These are phyloP conservation scores for Creontiades dilutus DNA, from an alignment of 2,888 invertebrate species.

Conservation along the genomic window DNA sequence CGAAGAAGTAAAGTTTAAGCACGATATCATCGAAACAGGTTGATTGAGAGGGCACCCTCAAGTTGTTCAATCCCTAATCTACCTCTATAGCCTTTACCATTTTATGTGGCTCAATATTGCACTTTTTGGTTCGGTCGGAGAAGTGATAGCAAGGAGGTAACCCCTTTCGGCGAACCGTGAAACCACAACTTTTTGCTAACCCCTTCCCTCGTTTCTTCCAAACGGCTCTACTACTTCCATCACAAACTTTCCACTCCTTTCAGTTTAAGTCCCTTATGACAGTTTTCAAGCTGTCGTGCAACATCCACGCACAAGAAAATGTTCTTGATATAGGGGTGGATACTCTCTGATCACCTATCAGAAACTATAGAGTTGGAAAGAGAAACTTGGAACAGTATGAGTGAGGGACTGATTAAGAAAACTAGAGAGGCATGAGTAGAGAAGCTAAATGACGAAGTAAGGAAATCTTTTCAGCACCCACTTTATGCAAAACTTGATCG, in stretches of 20 bases:
- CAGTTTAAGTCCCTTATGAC: constrained; percentile 5
- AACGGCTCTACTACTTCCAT: background rate
- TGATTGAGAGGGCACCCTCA: background rate
- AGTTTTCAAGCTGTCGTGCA: background rate
- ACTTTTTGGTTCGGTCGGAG: constrained; percentile 7
- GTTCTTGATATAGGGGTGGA: background rate
- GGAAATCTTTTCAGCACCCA: too few relatives aligned
- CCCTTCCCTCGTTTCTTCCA: background rate
- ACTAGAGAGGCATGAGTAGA: too few relatives aligned
- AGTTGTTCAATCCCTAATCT: constrained; percentile 50
- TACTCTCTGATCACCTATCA: constrained; percentile 13
- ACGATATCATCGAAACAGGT: background rate
- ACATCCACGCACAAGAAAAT: background rate
- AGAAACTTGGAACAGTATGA: too few relatives aligned
- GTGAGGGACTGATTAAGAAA: too few relatives aligned
- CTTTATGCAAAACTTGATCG: too few relatives aligned
- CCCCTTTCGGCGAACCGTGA: background rate
- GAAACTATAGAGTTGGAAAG: background rate
- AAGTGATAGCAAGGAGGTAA: background rate
- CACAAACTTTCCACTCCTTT: constrained; percentile 19
- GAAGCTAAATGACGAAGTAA: too few relatives aligned
- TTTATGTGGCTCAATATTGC: constrained; percentile 27
- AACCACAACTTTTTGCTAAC: background rate
- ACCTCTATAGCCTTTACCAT: background rate
- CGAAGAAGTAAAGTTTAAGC: constrained; percentile 19